A percentile compares a stretch with the other conserved stretches of the same genome.
phyloP scores from a whole-genome alignment of 2,888 invertebrate genomes.

The Molorchus minor region DNA sequence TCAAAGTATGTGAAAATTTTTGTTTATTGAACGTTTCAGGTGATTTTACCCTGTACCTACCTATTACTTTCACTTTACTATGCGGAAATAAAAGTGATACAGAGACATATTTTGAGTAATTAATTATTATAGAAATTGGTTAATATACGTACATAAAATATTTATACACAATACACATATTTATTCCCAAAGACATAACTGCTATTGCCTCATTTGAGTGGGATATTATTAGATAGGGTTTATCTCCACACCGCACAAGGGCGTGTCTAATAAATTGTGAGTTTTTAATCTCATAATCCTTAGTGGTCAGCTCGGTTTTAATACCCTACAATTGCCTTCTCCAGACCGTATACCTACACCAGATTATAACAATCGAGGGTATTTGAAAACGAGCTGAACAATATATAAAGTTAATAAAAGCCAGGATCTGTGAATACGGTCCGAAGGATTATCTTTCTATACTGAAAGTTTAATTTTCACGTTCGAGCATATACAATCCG shows the following conservation, averaged over 20 bases:
- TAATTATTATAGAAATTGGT: background rate
- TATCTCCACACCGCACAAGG: conserved; percentile 8
- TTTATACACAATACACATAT: no score
- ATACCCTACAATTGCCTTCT: conserved; percentile 17
- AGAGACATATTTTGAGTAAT: background rate
- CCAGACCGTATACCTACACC: background rate
- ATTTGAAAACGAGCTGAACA: conserved; percentile 20
- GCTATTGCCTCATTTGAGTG: conserved; percentile 6
- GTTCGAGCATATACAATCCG: no score
- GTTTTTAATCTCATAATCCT: conserved; percentile 22
- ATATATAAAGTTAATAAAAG: conserved; percentile 7
- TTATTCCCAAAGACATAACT: no score
- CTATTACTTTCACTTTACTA: background rate
- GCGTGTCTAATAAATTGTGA: conserved; percentile 22
- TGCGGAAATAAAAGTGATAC: background rate
- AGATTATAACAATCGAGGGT: conserved; percentile 7
- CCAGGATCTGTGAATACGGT: no score
- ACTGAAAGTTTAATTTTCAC: no score
- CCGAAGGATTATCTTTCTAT: no score
- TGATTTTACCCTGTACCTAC: background rate
- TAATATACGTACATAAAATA: no score
- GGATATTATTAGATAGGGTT: conserved; percentile 15
- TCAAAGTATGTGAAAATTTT: no score
- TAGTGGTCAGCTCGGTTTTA: conserved; percentile 19
- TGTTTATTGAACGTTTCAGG: no score